phyloP scores from a whole-genome alignment of 2,888 invertebrate genomes.

The Leptopilina syphax region DNA sequence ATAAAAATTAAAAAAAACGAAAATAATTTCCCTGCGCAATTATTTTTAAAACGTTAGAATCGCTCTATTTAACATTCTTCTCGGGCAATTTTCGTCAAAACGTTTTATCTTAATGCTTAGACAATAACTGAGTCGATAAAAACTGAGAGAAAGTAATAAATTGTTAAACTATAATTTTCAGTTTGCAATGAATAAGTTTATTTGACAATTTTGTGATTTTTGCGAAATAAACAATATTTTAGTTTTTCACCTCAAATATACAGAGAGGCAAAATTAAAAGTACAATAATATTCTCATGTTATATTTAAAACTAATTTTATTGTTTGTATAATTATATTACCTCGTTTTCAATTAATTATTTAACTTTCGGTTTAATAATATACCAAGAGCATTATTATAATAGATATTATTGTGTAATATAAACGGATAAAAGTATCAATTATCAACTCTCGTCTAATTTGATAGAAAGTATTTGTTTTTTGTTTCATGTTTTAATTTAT shows the following conservation, averaged over 20 bases:
- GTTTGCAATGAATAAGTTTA: conserved; percentile 15
- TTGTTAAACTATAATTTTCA: conserved; percentile 3
- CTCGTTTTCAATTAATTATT: background rate
- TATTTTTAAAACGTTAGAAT: background rate
- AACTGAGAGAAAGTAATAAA: conserved; percentile 29
- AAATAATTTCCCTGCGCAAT: background rate
- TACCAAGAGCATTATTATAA: background rate
- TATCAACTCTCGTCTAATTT: conserved; percentile 3
- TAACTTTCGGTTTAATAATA: background rate
- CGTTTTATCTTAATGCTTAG: background rate
- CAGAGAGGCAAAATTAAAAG: background rate
- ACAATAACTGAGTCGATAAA: conserved; percentile 6
- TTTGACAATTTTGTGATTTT: conserved; percentile 1
- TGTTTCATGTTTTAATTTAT: background rate
- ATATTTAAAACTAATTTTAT: background rate
- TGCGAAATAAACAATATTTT: background rate
- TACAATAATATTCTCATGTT: background rate
- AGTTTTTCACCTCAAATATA: background rate
- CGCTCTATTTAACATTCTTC: conserved; percentile 3
- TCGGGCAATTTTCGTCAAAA: background rate
- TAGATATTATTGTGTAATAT: background rate
- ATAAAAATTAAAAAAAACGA: background rate
- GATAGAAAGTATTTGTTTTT: background rate
- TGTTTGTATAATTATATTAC: background rate
- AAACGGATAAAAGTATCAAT: background rate